phyloP scores from a whole-genome alignment of 1,140 invertebrate genomes.

The Arion vulgaris region DNA sequence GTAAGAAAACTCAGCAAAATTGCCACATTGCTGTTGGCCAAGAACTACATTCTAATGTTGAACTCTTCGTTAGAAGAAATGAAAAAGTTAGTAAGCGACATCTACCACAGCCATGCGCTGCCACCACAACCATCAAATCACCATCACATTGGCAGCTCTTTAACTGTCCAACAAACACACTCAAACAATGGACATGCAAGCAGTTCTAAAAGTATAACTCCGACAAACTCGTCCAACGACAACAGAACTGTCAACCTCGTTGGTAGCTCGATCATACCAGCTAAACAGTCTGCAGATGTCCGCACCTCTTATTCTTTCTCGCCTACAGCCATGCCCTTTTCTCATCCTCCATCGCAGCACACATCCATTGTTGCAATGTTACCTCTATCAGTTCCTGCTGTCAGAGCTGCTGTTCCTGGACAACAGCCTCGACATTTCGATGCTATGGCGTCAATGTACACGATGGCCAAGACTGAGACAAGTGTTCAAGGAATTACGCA shows the following conservation, averaged over 20 bases:
- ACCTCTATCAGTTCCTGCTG: not conserved
- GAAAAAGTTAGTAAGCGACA: conserved; percentile 50
- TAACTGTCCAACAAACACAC: not conserved
- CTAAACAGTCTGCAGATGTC: not conserved
- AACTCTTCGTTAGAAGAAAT: conserved; percentile 68
- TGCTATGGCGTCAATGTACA: too few relatives aligned
- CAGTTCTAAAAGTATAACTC: not conserved
- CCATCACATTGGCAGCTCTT: conserved; percentile 7
- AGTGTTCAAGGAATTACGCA: conserved; percentile 17
- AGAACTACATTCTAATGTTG: conserved; percentile 99
- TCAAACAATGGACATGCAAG: too few relatives aligned
- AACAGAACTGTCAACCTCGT: not conserved
- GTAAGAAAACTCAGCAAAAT: conserved; percentile 98
- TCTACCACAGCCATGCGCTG: conserved; percentile 50
- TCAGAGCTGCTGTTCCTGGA: not conserved
- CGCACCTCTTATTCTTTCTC: not conserved
- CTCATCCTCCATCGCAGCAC: not conserved
- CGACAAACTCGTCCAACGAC: not conserved
- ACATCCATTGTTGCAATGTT: not conserved
- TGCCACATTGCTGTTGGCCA: conserved; percentile 94
- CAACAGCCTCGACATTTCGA: too few relatives aligned
- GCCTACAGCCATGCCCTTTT: not conserved
- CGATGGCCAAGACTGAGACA: too few relatives aligned
- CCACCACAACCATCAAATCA: too few relatives aligned
- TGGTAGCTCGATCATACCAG: not conserved